phyloP scores from a whole-genome alignment of 64 coral and sea anemone genomes.

The Astreopora myriophthalma region DNA sequence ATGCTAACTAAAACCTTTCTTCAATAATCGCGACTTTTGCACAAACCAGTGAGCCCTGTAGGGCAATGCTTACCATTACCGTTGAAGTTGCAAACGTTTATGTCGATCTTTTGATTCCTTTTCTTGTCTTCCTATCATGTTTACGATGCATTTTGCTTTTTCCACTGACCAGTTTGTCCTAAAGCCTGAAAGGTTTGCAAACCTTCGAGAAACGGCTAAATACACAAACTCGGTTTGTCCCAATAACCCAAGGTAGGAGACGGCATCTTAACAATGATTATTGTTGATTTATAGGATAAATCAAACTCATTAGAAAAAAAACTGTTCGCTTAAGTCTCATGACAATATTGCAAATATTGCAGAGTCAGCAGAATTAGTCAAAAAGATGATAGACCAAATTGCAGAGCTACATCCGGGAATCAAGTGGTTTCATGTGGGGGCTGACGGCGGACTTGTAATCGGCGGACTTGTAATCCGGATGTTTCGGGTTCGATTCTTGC shows the following conservation, averaged over 20 bases:
- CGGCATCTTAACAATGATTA: too few species aligned
- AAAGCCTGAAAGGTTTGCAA: conserved; percentile 75
- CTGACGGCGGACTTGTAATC: conserved; percentile 79
- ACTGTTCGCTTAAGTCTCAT: not conserved
- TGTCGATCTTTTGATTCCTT: not conserved
- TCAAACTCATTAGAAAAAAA: too few species aligned
- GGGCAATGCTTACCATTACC: too few species aligned
- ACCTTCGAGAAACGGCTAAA: conserved; percentile 70
- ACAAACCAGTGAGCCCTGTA: too few species aligned
- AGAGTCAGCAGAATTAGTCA: conserved; percentile 67
- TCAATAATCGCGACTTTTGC: too few species aligned
- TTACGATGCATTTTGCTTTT: not conserved
- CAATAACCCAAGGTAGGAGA: conserved; percentile 70
- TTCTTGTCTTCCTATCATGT: not conserved
- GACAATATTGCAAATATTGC: not conserved
- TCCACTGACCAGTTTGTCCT: conserved; percentile 66
- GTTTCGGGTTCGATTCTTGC: too few species aligned
- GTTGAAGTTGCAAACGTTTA: too few species aligned
- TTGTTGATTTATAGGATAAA: too few species aligned
- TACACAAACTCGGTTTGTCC: conserved; percentile 86
- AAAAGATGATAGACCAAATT: conserved; percentile 76
- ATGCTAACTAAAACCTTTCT: too few species aligned
- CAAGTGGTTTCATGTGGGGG: conserved; percentile 85
- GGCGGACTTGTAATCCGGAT: not conserved
- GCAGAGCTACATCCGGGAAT: conserved; percentile 63